Base-by-base conservation (phyloP, 2,888 invertebrate species). In the Thyatira batis region DNA sequence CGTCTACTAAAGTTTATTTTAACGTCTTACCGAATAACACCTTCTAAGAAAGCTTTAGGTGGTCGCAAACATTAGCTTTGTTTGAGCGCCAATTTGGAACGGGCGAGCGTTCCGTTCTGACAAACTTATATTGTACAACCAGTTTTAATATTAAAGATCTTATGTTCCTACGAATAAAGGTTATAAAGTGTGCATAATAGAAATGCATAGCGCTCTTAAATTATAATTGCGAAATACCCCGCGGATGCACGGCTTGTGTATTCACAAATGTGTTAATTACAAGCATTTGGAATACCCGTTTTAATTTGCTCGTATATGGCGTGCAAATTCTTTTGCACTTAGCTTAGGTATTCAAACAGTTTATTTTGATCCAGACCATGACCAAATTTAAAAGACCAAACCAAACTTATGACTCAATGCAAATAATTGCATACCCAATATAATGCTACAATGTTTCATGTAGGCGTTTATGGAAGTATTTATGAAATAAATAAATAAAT, bases 61-160 rank as follows among this genome's bases (percentile, higher is more conserved):
- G 90, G 90, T 89, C 89, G 85, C 89, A 90, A 91, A 90, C 84
- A 90, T 63, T 58, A 67, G 70, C 74, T 76, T 83, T 89, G 85
- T 88, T 89, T 89, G 82, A 80, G 72, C 81, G 82, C 79, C 84
- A 86, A 88, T 89, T 89, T 86, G 78, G 82, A 82, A 77, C 73
- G 80, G 66, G 68, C 71, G 65, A 71, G 76, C 80, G 65, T 77
- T 76, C 70, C 71, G 65, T 65, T 57, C 61, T 28, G 45, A 73
- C 81, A 68, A 80, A 63, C 62, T 65, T 71, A 28, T 57, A 27
- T 51, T 27, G 20, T 57, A 51, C 54, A 50, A 30, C 28, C 56
- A 57, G 61, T 64, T n/a, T 57, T 39, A 39, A 39, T 39, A 39
- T 39, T 8, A 39, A 4, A 39, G 39, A 65, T 75, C 65, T 69